Evolutionary conservation across 2,888 invertebrate species (phyloP).

Genomic region (Seladonia tumulorum): DNA sequence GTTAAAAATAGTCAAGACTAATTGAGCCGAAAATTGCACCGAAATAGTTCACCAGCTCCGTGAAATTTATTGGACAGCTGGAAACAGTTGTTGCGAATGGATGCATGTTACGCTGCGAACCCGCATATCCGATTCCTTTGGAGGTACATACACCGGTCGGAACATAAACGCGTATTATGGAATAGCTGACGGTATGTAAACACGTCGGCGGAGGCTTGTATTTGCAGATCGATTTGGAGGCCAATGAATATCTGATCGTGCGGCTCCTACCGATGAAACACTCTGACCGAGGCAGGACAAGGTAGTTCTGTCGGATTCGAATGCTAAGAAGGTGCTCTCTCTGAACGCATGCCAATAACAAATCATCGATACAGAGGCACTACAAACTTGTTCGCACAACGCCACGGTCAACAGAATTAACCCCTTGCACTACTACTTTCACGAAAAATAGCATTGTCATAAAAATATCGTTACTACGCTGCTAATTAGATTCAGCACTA

Average conservation of each 20-base stretch:
- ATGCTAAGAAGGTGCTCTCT: background rate
- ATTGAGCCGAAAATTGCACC: constrained; percentile 20
- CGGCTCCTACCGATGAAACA: background rate
- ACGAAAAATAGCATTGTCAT: no score
- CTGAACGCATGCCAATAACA: background rate
- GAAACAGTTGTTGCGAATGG: constrained; percentile 15
- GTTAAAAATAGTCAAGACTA: background rate
- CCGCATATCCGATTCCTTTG: constrained; percentile 56
- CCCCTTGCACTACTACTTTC: no score
- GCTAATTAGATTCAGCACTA: no score
- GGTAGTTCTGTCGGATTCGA: background rate
- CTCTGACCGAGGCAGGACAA: background rate
- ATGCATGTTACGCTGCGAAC: constrained; percentile 36
- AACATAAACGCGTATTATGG: constrained; percentile 64
- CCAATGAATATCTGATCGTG: constrained; percentile 49
- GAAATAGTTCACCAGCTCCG: constrained; percentile 1
- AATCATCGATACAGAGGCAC: background rate
- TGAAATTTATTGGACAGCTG: constrained; percentile 35
- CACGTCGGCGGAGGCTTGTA: constrained; percentile 41
- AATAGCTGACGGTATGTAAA: constrained; percentile 55
- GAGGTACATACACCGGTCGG: constrained; percentile 21
- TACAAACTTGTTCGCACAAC: background rate
- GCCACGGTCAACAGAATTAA: background rate
- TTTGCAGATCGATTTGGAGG: constrained; percentile 57
- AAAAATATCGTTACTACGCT: no score